Base-by-base conservation (phyloP, 2,888 invertebrate species). In the Pseudanteris insignis region DNA sequence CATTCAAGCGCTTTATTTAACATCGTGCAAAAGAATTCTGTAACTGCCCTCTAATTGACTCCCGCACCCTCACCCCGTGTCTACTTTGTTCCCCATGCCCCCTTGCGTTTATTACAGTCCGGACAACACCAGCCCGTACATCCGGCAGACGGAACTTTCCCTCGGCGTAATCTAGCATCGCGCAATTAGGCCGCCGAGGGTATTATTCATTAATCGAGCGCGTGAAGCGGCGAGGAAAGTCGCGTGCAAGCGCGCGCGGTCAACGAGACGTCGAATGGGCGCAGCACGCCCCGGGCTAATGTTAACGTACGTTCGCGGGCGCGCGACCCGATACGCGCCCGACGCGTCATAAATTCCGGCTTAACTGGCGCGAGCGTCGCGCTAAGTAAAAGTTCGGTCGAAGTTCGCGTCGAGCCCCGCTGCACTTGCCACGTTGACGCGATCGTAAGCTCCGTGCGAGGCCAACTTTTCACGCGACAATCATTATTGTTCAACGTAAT, bases 141-240 rank as follows among this genome's bases (percentile, higher is more conserved):
- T 61, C 61, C 61, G 54, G 53, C 54, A 54, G 61, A 50, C 53
- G 54, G 48, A 60, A 60, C 61, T 61, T 54, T 54, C 48, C 48
- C 60, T 44, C 38, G 47, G 48, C 44, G 33, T 38, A 54, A 60
- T 54, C 60, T 54, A 14, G 34, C 28, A 54, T 59, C 59, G 46
- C 46, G 59, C 59, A 59, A 59, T 59, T 59, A 59, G 59, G 51
- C 40, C 41, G 51, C 51, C 51, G 47, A 53, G 59, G 59, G 59
- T 51, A 59, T 59, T 59, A 51, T 50, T 43, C 50, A 57, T 57
- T 46, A 54, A 54, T 57, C 41, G 47, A 47, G 47, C 32, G 30
- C 30, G 55, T 41, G 57, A 48, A 57, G 34, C 38, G 37, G 57
- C 41, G 47, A 55, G 44, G 43, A 50, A 51, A 51, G 59, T 59